phyloP scores from a whole-genome alignment of 2,797 vertebrate species.

The Molossus molossus region DNA sequence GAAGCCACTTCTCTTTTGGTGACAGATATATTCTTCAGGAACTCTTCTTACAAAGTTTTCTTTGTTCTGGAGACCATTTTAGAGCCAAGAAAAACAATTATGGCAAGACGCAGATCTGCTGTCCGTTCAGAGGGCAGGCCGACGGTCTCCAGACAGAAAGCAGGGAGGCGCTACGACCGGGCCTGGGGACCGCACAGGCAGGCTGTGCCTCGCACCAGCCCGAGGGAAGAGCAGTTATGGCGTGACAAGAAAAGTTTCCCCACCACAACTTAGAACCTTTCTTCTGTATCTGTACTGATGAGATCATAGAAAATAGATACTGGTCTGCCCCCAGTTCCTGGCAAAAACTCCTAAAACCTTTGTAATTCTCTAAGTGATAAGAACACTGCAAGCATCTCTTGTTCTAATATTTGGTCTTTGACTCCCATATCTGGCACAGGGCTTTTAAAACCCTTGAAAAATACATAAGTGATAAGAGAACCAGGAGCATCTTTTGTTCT shows the following conservation, averaged over 20 bases:
- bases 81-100: slow-evolving; percentile 19
- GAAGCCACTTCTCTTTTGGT: neutral
- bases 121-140: neutral
- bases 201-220: neutral
- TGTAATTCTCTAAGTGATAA: neutral
- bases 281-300: neutral
- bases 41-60: slow-evolving; percentile 20
- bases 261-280: neutral
- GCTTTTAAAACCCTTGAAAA: neutral
- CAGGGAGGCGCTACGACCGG: neutral
- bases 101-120: neutral
- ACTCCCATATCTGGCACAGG: neutral
- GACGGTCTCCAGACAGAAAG: neutral
- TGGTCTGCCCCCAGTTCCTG: neutral
- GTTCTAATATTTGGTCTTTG: neutral
- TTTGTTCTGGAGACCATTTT: slow-evolving; percentile 35
- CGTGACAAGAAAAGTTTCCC: neutral
- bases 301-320: neutral
- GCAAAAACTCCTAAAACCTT: neutral
- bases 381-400: neutral
- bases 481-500: neutral
- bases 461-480: neutral
- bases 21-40: slow-evolving; percentile 41
- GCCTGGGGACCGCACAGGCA: neutral
- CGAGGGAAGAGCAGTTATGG: neutral